Conservation (phyloP, 2,888 invertebrate genomes). For the Monoplex corrugatus region DNA sequence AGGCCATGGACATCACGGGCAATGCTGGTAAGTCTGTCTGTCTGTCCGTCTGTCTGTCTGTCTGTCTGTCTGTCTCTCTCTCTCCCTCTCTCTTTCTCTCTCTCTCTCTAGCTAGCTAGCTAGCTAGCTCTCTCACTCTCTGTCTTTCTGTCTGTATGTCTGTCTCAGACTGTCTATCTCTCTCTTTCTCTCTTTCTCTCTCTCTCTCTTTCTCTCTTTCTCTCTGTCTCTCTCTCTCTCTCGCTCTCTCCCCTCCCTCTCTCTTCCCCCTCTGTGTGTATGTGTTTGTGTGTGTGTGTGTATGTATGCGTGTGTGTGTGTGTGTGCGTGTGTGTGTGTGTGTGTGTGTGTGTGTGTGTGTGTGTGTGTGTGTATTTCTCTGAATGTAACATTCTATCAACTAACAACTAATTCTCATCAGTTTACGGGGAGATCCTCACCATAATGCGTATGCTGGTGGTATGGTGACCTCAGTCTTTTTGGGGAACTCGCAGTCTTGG, state of each 20-base stretch:
- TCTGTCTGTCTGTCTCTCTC: constrained; percentile 27
- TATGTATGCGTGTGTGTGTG: not conserved
- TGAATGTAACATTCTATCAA: no score
- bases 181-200: not conserved
- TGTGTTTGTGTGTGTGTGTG: not conserved
- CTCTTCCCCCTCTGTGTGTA: not conserved
- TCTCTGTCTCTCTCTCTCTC: no score
- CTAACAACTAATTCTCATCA: no score
- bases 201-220: constrained; percentile 12
- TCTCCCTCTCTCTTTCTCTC: not conserved
- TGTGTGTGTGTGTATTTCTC: not conserved
- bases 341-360: constrained; percentile 6
- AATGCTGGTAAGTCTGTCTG: constrained; percentile 87
- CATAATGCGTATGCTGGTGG: no score
- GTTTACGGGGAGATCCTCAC: no score
- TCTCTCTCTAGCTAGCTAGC: no score
- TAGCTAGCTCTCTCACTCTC: not conserved
- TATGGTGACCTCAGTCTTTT: no score
- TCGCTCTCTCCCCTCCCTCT: not conserved
- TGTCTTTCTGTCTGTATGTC: not conserved
- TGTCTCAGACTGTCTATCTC: constrained; percentile 2
- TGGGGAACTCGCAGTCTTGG: no score
- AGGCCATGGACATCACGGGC: constrained; percentile 96
- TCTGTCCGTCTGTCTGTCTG: constrained; percentile 1
- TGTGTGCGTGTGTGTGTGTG: constrained; percentile 11